Conservation (phyloP, 2,888 invertebrate genomes). For the Sesia bembeciformis region DNA sequence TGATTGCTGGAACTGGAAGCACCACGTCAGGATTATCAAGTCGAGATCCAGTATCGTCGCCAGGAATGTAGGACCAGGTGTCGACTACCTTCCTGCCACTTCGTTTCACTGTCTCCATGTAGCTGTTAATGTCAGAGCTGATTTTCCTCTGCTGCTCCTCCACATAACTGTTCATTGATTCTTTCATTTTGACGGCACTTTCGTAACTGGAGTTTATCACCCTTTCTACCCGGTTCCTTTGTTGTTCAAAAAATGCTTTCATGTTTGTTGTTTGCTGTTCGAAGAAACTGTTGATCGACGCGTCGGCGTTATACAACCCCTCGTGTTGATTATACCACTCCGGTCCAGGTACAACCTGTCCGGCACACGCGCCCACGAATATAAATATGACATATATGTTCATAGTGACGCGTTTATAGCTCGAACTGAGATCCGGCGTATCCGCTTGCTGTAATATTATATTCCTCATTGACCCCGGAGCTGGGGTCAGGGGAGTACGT, state of each 20-base stretch:
- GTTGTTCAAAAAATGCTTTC: constrained; percentile 27
- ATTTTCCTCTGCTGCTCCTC: constrained; percentile 39
- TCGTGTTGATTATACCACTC: not conserved
- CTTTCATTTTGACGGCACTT: constrained; percentile 28
- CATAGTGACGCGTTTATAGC: not conserved
- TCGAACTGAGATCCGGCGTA: not conserved
- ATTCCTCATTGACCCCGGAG: constrained; percentile 23
- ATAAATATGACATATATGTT: not conserved
- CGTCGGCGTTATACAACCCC: not conserved
- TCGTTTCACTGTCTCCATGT: constrained; percentile 34
- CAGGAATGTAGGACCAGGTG: constrained; percentile 32
- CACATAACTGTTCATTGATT: constrained; percentile 36
- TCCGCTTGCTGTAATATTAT: constrained; percentile 16
- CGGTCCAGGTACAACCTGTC: not conserved
- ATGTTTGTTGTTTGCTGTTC: constrained; percentile 20
- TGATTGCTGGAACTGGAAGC: constrained; percentile 49
- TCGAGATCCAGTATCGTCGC: constrained; percentile 20
- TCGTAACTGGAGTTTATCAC: constrained; percentile 24
- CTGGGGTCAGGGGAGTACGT: constrained; percentile 14
- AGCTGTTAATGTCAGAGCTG: constrained; percentile 32
- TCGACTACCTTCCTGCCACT: constrained; percentile 32
- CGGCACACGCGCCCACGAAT: not conserved
- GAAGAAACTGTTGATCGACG: constrained; percentile 10
- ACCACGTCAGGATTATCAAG: constrained; percentile 41
- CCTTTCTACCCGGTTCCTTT: constrained; percentile 19